Evolutionary conservation across 2,113 vertebrate genomes (phyloP).

Genomic region (Enhydra lutris): DNA sequence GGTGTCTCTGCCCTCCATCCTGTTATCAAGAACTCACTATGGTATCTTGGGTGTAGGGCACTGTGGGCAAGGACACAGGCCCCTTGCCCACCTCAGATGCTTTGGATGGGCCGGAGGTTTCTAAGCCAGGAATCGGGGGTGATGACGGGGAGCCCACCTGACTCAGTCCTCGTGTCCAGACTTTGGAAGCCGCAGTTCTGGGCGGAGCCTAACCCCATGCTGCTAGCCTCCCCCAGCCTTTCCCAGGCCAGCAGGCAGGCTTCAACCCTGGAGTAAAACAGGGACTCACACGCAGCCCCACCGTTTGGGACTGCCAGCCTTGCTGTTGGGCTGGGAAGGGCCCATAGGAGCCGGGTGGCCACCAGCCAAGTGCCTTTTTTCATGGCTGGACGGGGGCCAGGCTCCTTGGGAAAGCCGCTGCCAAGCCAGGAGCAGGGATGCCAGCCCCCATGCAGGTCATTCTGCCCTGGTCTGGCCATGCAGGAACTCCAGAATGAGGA

Average conservation of each 20-base stretch:
- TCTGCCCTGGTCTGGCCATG: neutral
- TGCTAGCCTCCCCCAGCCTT: neutral
- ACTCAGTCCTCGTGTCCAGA: neutral
- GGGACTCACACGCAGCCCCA: neutral
- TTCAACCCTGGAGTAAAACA: neutral
- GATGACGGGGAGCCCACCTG: rapidly evolving
- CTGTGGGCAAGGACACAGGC: neutral
- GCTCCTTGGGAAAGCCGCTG: neutral
- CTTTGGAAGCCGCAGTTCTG: neutral
- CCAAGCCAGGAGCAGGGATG: neutral
- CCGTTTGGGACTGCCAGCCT: neutral
- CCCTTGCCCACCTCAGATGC: neutral
- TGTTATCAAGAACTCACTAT: rapidly evolving
- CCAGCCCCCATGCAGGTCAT: neutral
- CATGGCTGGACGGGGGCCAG: neutral
- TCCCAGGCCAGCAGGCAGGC: too few relatives aligned
- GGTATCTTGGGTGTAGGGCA: neutral
- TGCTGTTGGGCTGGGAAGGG: neutral
- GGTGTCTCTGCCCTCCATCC: rapidly evolving
- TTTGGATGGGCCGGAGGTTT: neutral
- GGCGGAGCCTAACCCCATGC: neutral
- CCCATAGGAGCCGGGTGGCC: neutral
- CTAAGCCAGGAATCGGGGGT: neutral
- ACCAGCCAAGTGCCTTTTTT: neutral
- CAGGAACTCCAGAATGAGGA: neutral